These are phyloP conservation scores for Rousettus madagascariensis DNA, from an alignment of 2,797 vertebrate species.

Conservation along the genomic window DNA sequence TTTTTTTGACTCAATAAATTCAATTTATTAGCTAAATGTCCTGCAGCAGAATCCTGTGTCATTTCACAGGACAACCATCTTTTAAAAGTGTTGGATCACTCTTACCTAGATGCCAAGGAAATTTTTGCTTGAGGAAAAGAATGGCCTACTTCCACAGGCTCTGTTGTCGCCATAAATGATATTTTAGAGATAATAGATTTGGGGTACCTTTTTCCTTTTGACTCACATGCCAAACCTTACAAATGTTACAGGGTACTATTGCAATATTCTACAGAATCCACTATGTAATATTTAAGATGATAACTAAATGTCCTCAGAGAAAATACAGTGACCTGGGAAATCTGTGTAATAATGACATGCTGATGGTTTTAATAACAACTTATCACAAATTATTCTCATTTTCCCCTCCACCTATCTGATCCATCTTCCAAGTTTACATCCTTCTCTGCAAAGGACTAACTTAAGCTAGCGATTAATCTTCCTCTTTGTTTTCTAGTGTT, in stretches of 20 bases:
- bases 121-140: not conserved
- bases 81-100: not conserved
- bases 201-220: not conserved
- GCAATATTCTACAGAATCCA: not conserved
- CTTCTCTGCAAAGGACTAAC: not conserved
- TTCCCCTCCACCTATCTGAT: not conserved
- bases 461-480: not conserved
- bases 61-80: not conserved
- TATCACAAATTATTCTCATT: not conserved
- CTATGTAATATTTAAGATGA: not conserved
- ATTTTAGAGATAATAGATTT: not conserved
- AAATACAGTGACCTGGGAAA: not conserved
- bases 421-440: not conserved
- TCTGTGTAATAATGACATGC: not conserved
- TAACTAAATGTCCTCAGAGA: not conserved
- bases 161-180: not conserved
- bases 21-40: not conserved
- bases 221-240: not conserved
- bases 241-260: not conserved
- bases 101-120: not conserved
- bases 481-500: not conserved
- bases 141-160: not conserved
- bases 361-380: not conserved
- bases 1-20: conserved; percentile 14
- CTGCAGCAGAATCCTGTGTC: not conserved